A percentile compares a stretch with the other conserved stretches of the same genome.
Conservation (phyloP, 37 sponge, comb jelly and placozoan species). For the Oscarella lobularis region DNA sequence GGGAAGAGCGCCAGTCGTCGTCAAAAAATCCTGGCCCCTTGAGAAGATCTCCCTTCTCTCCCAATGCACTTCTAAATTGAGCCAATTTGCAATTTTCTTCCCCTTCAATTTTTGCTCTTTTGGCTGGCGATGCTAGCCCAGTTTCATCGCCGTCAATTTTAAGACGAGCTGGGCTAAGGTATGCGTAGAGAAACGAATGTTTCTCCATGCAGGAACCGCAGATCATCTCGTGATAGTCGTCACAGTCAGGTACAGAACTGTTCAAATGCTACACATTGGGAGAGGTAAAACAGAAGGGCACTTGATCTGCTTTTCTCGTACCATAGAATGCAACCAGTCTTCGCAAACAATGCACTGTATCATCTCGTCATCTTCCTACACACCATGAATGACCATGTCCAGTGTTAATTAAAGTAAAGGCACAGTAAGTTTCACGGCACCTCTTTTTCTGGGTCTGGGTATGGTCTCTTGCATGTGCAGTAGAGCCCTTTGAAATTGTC, state of each 20-base stretch:
- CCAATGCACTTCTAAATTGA: conserved; percentile 6
- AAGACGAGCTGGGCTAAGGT: neutral
- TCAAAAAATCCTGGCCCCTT: conserved; percentile 29
- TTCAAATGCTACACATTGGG: conserved; percentile 40
- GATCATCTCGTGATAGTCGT: conserved; percentile 51
- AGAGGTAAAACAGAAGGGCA: neutral
- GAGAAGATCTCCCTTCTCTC: neutral
- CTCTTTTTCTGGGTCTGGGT: conserved; percentile 70
- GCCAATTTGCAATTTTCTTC: conserved; percentile 9
- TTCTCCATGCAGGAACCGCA: conserved; percentile 55
- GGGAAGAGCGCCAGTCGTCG: conserved; percentile 33
- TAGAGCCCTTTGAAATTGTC: conserved; percentile 89
- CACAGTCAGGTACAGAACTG: conserved; percentile 19
- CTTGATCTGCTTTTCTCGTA: conserved; percentile 12
- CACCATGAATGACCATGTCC: neutral
- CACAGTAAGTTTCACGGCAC: neutral
- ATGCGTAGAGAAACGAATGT: conserved; percentile 33
- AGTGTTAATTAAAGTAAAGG: neutral
- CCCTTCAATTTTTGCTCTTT: neutral
- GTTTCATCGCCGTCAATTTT: neutral
- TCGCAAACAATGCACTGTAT: conserved; percentile 92
- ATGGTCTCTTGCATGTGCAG: conserved; percentile 82
- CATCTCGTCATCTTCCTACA: conserved; percentile 82
- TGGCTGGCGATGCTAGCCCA: neutral
- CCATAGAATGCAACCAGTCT: conserved; percentile 93